phyloP scores from a whole-genome alignment of 2,797 vertebrate species.

The Helostoma temminkii region DNA sequence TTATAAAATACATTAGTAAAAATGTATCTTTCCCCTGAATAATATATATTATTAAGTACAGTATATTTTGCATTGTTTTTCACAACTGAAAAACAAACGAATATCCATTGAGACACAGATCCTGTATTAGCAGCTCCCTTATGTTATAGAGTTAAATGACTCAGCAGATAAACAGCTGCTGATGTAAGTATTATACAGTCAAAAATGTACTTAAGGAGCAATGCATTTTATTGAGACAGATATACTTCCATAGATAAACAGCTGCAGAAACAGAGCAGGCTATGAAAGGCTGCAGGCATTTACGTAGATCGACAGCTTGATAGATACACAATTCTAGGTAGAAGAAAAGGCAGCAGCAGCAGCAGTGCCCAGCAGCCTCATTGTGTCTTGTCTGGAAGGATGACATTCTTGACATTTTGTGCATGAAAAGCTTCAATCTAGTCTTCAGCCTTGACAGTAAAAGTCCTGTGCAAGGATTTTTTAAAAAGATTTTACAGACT shows the following conservation, averaged over 20 bases:
- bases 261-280: constrained; percentile 13
- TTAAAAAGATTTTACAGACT: neutral
- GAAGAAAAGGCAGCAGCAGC: constrained; percentile 7
- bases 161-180: constrained; percentile 45
- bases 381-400: neutral
- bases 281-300: constrained; percentile 20
- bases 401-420: constrained; percentile 1
- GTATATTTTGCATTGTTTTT: constrained; percentile 40
- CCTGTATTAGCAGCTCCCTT: constrained; percentile 19
- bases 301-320: constrained; percentile 8
- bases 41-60: constrained; percentile 33
- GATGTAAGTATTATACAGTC: constrained; percentile 38
- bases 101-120: constrained; percentile 18
- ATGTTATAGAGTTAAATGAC: constrained; percentile 19
- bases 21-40: constrained; percentile 15
- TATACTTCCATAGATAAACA: constrained; percentile 24
- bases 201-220: constrained; percentile 10
- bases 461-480: neutral
- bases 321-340: too few relatives aligned
- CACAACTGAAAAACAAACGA: constrained; percentile 12
- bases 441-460: neutral
- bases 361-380: neutral
- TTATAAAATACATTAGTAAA: constrained; percentile 19
- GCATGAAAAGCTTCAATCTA: neutral
- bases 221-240: constrained; percentile 11